These are phyloP conservation scores for Harpagifer antarcticus DNA, from an alignment of 2,797 vertebrate genomes.

Conservation along the genomic window DNA sequence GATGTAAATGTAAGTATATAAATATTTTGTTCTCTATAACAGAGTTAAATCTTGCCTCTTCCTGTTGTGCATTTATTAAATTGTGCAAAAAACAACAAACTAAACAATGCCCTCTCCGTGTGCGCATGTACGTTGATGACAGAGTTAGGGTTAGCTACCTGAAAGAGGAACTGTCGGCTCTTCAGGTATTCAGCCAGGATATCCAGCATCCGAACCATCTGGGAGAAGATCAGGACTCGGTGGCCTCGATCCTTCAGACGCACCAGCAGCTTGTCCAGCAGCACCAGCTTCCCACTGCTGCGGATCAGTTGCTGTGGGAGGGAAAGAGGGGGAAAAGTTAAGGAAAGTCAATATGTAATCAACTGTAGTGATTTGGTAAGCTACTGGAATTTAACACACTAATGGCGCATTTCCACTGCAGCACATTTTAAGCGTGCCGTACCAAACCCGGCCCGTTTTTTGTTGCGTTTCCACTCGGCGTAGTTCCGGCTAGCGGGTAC, in stretches of 20 bases:
- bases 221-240: slow-evolving; percentile 98
- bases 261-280: slow-evolving; percentile 96
- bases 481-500: no score
- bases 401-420: no score
- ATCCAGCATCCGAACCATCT: slow-evolving; percentile 99
- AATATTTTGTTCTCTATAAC: no score
- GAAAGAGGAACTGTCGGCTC: slow-evolving; percentile 95
- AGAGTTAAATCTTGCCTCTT: no score
- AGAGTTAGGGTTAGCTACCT: slow-evolving; percentile 79
- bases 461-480: no score
- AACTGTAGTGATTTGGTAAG: background rate
- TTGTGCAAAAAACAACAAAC: no score
- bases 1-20: no score
- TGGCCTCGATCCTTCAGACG: slow-evolving; percentile 96
- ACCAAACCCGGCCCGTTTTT: no score
- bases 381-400: no score
- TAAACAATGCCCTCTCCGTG: no score
- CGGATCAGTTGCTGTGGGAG: slow-evolving; percentile 92
- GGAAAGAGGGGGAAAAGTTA: background rate
- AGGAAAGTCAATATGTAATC: background rate
- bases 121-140: background rate
- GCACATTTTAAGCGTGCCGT: no score
- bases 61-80: no score
- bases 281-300: slow-evolving; percentile 96
- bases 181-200: slow-evolving; percentile 98